Evolutionary conservation across 2,888 invertebrate genomes (phyloP).

Genomic region (Salpingus planirostris): DNA sequence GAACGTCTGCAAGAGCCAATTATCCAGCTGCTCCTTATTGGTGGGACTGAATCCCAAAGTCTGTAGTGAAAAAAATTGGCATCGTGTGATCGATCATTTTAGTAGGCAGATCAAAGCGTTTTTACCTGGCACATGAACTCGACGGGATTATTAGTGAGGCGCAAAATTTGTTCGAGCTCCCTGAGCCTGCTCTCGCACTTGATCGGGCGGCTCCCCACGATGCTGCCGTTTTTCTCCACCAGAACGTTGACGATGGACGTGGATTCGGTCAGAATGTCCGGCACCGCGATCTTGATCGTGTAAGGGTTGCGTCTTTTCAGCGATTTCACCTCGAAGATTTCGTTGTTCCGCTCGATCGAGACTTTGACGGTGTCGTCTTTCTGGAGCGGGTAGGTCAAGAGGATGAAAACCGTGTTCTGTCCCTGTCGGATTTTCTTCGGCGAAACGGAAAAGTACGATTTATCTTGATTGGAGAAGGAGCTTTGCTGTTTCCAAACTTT

Average conservation of each 20-base stretch:
- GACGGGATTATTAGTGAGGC: slow-evolving; percentile 69
- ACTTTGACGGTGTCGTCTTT: slow-evolving; percentile 70
- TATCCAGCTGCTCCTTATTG: slow-evolving; percentile 70
- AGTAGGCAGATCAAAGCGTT: slow-evolving; percentile 11
- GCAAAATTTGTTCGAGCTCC: slow-evolving; percentile 72
- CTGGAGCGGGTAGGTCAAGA: slow-evolving; percentile 68
- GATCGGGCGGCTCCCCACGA: slow-evolving; percentile 72
- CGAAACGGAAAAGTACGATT: slow-evolving; percentile 61
- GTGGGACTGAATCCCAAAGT: slow-evolving; percentile 71
- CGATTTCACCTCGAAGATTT: slow-evolving; percentile 58
- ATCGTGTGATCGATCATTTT: too few species aligned
- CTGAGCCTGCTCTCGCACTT: slow-evolving; percentile 80
- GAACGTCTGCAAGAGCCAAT: slow-evolving; percentile 71
- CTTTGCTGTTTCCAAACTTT: slow-evolving; percentile 43
- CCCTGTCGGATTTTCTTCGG: slow-evolving; percentile 77
- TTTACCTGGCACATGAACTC: slow-evolving; percentile 82
- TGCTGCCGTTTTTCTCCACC: slow-evolving; percentile 71
- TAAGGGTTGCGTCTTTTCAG: slow-evolving; percentile 77
- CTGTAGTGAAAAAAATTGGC: too few species aligned
- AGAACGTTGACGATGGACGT: slow-evolving; percentile 75
- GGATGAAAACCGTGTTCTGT: slow-evolving; percentile 71
- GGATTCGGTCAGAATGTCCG: slow-evolving; percentile 72
- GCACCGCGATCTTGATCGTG: slow-evolving; percentile 74
- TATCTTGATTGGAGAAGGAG: slow-evolving; percentile 37
- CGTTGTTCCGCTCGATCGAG: slow-evolving; percentile 72